Evolutionary conservation across 2,113 vertebrate genomes (phyloP), one percentile per base, ranked within the genome.

Genomic region (Mungos mungo): DNA sequence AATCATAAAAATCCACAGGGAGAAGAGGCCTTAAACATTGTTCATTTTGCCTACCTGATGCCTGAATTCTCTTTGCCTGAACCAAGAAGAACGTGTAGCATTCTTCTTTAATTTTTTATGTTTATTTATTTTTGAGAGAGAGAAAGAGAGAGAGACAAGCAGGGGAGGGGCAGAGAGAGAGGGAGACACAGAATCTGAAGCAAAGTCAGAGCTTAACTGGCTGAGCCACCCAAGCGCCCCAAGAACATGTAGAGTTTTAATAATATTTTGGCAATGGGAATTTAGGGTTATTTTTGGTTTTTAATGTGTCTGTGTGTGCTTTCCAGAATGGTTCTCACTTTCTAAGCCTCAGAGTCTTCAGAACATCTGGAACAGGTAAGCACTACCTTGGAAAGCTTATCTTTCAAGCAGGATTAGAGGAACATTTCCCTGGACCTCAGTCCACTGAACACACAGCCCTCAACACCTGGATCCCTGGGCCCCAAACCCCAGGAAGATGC

Each of bases 311-410:
- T 92, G 16, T 96, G 79, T 98, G 97, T 47, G 93, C 81, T 97
- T 98, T 96, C 47, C 98, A 99, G 99, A 99, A 87, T 98, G 97
- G 98, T 98, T 99, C 92, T 95, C 96, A 90, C 98, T 98, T 86
- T 98, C 98, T 19, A 98, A 99, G 94, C 98, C 99, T 72, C 99
- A 98, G 94, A 98, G 98, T 77, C 98, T 99, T 87, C 93, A 76
- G 97, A 98, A 98, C 14, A 96, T 99, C 94, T 99, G 99, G 99
- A 99, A 99, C 99, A 99, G 99, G 99, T 99, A 98, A 99, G 98
- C 74, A 95, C 77, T 65, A 7, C 35, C 15, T 66, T 38, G 50
- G 63, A 82, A 80, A 85, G 35, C 38, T 23, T 63, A 1, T 90
- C 38, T 45, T n/a, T 71, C 83, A 60, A 18, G 65, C 10, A 86